Evolutionary conservation across 2,113 vertebrate genomes (phyloP), one percentile per base, ranked within the genome.

Genomic region (Archocentrus centrarchus): DNA sequence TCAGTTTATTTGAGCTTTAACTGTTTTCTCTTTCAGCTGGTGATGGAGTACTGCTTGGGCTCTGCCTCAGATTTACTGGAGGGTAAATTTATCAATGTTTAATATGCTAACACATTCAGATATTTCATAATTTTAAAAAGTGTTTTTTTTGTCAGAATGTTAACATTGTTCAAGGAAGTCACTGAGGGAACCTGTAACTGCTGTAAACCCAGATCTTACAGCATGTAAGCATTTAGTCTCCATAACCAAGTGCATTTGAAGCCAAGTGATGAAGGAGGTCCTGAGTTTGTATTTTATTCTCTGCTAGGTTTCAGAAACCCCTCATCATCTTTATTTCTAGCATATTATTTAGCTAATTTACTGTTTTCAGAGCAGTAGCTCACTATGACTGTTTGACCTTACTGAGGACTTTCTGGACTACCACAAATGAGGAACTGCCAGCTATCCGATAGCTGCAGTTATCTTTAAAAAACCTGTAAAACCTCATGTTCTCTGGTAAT

Each of bases 11-110:
- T 76, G 24, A n/a, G 22, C 60, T 85, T 39, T 84, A 27, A 81
- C 39, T 79, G 15, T 87, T 3, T 61, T 80, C 39, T 94, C 2
- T 96, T 97, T 80, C 94, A 99, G 98, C 93, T 99, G 96, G 98
- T 99, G 93, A 99, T 99, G 98, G 98, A 99, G 93, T 99, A 99
- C 90, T 99, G 98, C 91, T 96, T 99, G 94, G 98, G 98, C 94
- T 99, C 98, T 57, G 98, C 98, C 88, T 99, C 98, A 85, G 98
- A 99, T 93, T 94, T 99, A 86, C 93, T 99, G 94, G 98, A 99
- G 93, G 98, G 98, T 99, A 93, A 97, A 97, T 89, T 75, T 83
- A 35, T 79, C 41, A 44, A 39, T 75, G 14, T 64, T 27, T 68
- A 75, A 80, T 79, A 55, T 84, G 32, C 15, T 7, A 27, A 11